These are phyloP conservation scores for Parauchenoglanis punctatus DNA, from an alignment of 2,797 vertebrate species.

Conservation along the genomic window DNA sequence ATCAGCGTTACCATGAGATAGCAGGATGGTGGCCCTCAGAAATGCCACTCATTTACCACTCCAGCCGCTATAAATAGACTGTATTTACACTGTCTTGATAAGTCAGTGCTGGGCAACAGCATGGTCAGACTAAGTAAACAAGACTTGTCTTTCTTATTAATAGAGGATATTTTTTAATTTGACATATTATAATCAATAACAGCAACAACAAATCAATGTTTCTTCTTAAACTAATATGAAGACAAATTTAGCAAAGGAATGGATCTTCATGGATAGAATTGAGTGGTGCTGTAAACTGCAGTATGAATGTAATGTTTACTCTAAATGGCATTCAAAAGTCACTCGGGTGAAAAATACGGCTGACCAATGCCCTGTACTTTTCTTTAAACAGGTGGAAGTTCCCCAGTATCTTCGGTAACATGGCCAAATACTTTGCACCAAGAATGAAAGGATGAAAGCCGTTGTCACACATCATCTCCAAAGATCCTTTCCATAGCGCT, in stretches of 20 bases:
- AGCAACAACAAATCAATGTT: not conserved
- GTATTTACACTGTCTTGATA: slow-evolving; percentile 64
- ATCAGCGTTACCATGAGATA: slow-evolving; percentile 58
- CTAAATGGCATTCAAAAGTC: too few relatives aligned
- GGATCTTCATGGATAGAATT: not conserved
- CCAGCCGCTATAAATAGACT: slow-evolving; percentile 74
- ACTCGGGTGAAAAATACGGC: not conserved
- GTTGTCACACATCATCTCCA: not conserved
- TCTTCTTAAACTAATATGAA: not conserved
- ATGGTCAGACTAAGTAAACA: slow-evolving; percentile 39
- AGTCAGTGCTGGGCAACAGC: slow-evolving; percentile 55
- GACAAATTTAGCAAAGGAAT: too few relatives aligned
- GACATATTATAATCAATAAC: not conserved
- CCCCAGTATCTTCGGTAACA: slow-evolving; percentile 75
- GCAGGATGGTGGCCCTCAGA: slow-evolving; percentile 63
- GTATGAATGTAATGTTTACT: not conserved
- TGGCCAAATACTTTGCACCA: slow-evolving; percentile 49
- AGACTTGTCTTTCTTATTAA: not conserved
- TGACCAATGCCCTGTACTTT: not conserved
- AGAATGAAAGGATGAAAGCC: slow-evolving; percentile 8
- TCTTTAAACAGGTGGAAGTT: slow-evolving; percentile 81
- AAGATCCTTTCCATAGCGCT: not conserved
- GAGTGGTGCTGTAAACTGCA: not conserved
- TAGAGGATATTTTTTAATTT: not conserved
- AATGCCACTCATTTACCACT: slow-evolving; percentile 72